Evolutionary conservation across 2,888 invertebrate species (phyloP).

Genomic region (Dysmachus trigonus): DNA sequence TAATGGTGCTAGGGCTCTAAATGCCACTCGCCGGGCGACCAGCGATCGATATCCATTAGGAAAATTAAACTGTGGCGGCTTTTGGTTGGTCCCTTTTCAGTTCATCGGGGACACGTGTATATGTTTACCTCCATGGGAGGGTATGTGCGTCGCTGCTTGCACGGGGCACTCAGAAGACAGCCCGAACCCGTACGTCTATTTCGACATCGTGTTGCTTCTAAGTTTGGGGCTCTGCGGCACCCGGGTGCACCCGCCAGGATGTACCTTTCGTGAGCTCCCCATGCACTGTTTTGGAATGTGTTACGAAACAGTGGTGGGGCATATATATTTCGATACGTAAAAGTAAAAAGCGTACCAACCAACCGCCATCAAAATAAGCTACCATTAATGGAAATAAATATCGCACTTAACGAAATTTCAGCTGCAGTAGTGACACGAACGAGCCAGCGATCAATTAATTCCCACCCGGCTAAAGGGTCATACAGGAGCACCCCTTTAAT

Average conservation of each 20-base stretch:
- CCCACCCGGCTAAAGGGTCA: background rate
- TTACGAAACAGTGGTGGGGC: background rate
- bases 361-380: background rate
- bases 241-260: background rate
- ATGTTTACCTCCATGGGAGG: background rate
- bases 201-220: background rate
- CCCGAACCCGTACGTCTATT: background rate
- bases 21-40: slow-evolving; percentile 9
- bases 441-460: background rate
- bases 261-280: background rate
- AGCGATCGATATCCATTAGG: slow-evolving; percentile 66
- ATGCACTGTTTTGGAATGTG: slow-evolving; percentile 1
- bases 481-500: background rate
- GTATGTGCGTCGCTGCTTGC: background rate
- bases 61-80: slow-evolving; percentile 65
- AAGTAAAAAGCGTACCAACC: background rate
- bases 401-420: background rate
- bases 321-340: background rate
- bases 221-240: background rate
- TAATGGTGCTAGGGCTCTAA: slow-evolving; percentile 30
- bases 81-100: slow-evolving; percentile 47
- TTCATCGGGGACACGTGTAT: slow-evolving; percentile 47
- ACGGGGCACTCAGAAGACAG: background rate
- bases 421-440: background rate
- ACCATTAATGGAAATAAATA: slow-evolving; percentile 13